Evolutionary conservation across 2,797 vertebrate species (phyloP).

Genomic region (Chiloscyllium punctatum): DNA sequence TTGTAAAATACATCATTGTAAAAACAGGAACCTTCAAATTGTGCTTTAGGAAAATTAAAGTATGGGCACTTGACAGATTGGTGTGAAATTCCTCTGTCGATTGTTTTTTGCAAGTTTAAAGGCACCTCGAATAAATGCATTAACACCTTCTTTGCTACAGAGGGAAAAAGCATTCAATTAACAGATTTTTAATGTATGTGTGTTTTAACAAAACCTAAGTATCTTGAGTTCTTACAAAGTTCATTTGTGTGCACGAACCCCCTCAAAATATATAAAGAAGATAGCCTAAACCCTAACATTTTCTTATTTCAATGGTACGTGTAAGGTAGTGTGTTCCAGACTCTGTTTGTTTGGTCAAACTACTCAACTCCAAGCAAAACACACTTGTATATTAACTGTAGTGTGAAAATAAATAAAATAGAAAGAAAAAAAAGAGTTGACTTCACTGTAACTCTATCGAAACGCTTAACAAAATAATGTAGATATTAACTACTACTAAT

Average conservation of each 20-base stretch:
- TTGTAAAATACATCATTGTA: conserved; percentile 24
- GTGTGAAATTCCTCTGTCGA: background rate
- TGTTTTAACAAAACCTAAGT: background rate
- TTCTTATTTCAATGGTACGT: no score
- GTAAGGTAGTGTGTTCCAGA: no score
- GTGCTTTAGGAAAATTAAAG: background rate
- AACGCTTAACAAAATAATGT: no score
- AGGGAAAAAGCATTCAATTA: background rate
- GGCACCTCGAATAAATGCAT: background rate
- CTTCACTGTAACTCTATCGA: no score
- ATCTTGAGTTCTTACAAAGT: background rate
- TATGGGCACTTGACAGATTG: background rate
- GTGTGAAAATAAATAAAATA: no score
- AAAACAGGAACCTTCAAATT: conserved; percentile 11
- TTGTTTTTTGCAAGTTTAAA: background rate
- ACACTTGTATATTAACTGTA: no score
- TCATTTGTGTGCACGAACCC: background rate
- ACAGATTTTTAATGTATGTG: background rate
- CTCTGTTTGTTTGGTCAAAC: no score
- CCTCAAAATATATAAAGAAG: no score
- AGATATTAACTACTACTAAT: no score
- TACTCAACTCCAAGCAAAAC: no score
- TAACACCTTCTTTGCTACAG: background rate
- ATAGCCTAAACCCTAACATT: no score
- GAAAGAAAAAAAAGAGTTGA: no score